These are phyloP conservation scores for Yponomeuta cagnagella DNA, from an alignment of 2,888 invertebrate species.

Conservation along the genomic window DNA sequence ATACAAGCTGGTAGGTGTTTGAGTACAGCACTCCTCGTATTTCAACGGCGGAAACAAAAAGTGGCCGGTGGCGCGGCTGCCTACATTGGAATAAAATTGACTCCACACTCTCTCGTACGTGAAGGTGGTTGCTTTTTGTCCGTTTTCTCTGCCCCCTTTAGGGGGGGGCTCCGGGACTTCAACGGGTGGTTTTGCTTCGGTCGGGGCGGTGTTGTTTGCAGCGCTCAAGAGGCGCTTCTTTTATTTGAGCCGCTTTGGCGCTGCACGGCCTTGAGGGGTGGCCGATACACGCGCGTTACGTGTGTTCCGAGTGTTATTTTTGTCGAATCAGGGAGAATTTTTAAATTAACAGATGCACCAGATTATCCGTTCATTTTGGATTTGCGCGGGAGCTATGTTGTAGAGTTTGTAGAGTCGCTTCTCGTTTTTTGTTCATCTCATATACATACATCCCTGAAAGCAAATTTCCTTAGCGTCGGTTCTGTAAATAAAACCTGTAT, in stretches of 20 bases:
- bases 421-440: background rate
- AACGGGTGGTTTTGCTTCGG: slow-evolving; percentile 75
- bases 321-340: slow-evolving; percentile 62
- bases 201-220: slow-evolving; percentile 71
- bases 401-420: background rate
- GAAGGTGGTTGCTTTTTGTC: slow-evolving; percentile 67
- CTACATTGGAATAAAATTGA: slow-evolving; percentile 76
- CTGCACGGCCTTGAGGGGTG: slow-evolving; percentile 69
- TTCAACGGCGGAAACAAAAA: slow-evolving; percentile 73
- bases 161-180: slow-evolving; percentile 50
- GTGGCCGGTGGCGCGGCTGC: slow-evolving; percentile 71
- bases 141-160: slow-evolving; percentile 48
- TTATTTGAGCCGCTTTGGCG: slow-evolving; percentile 72
- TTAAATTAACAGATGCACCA: slow-evolving; percentile 65
- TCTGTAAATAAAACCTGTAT: no score
- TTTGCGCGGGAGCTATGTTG: background rate
- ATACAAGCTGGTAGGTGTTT: slow-evolving; percentile 72
- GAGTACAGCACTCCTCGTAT: slow-evolving; percentile 70
- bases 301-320: slow-evolving; percentile 68
- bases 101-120: slow-evolving; percentile 75
- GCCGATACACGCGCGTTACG: slow-evolving; percentile 56
- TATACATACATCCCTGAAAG: no score
- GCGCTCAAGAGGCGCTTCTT: slow-evolving; percentile 72
- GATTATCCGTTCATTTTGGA: slow-evolving; percentile 41
- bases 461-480: no score